These are phyloP conservation scores for Acropora yongei DNA, from an alignment of 64 coral and sea anemone genomes.

Conservation along the genomic window DNA sequence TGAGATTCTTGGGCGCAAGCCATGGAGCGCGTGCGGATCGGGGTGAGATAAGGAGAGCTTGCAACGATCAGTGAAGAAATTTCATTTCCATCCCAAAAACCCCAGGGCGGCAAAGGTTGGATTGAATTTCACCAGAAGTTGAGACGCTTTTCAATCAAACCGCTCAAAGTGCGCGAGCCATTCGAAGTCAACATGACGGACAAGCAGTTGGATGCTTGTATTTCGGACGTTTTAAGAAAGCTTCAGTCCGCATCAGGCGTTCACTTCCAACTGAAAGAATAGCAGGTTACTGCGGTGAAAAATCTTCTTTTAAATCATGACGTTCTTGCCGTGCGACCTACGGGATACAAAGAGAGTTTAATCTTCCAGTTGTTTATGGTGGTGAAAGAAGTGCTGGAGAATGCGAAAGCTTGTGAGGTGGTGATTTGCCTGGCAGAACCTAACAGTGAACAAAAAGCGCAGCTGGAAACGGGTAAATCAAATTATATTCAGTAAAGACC, in stretches of 20 bases:
- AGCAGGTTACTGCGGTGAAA: conserved; percentile 3
- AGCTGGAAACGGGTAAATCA: too few species aligned
- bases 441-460: too few species aligned
- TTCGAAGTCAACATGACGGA: background rate
- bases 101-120: background rate
- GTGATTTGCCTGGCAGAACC: conserved; percentile 15
- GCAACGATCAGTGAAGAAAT: background rate
- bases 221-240: background rate
- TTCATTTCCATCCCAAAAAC: background rate
- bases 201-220: background rate
- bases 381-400: conserved; percentile 3
- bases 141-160: background rate
- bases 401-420: background rate
- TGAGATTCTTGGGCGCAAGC: background rate
- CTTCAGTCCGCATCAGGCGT: background rate
- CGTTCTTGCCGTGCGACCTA: background rate
- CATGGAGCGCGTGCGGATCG: background rate
- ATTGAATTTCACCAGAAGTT: background rate
- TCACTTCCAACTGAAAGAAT: background rate
- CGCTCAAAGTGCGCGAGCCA: background rate
- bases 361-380: background rate
- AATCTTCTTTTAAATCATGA: background rate
- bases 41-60: background rate
- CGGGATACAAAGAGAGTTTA: background rate
- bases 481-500: too few species aligned